A percentile compares a stretch with the other conserved stretches of the same genome.
Evolutionary conservation across 2,113 vertebrate species (phyloP).

Genomic region (Ochotona curzoniae): DNA sequence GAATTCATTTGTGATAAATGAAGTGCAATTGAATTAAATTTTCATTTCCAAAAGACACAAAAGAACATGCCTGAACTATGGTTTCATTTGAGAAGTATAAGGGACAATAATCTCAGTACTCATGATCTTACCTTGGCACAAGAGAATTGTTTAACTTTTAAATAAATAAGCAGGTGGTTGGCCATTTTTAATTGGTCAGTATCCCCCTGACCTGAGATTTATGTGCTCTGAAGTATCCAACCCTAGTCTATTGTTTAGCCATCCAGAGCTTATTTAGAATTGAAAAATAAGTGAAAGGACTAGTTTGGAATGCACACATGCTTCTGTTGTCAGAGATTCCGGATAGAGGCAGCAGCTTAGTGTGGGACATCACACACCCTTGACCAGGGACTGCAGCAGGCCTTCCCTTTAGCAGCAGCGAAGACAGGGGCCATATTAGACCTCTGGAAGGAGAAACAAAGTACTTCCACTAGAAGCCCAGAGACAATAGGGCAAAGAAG

Average conservation of each 20-base stretch:
- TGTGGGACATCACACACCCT: neutral
- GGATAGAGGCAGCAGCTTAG: neutral
- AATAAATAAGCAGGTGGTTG: constrained; percentile 9
- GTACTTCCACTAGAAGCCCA: neutral
- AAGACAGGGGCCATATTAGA: neutral
- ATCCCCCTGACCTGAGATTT: neutral
- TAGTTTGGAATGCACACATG: neutral
- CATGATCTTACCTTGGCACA: neutral
- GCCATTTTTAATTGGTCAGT: neutral
- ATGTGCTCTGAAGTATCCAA: neutral
- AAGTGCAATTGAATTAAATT: constrained; percentile 54
- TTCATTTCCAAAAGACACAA: constrained; percentile 42
- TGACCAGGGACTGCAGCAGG: no score
- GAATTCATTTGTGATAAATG: constrained; percentile 59
- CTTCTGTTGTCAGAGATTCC: neutral
- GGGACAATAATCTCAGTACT: neutral
- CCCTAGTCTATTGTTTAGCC: neutral
- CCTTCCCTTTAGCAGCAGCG: neutral
- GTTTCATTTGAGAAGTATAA: constrained; percentile 58
- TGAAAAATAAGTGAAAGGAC: constrained; percentile 5
- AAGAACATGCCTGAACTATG: neutral
- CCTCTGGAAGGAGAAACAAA: neutral
- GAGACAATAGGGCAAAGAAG: neutral
- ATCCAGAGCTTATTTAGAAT: neutral
- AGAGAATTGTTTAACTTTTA: constrained; percentile 17